A percentile compares a stretch with the other conserved stretches of the same genome.
These are phyloP conservation scores for Drosophila villosipedis DNA, from an alignment of 2,888 invertebrate species.

Conservation along the genomic window DNA sequence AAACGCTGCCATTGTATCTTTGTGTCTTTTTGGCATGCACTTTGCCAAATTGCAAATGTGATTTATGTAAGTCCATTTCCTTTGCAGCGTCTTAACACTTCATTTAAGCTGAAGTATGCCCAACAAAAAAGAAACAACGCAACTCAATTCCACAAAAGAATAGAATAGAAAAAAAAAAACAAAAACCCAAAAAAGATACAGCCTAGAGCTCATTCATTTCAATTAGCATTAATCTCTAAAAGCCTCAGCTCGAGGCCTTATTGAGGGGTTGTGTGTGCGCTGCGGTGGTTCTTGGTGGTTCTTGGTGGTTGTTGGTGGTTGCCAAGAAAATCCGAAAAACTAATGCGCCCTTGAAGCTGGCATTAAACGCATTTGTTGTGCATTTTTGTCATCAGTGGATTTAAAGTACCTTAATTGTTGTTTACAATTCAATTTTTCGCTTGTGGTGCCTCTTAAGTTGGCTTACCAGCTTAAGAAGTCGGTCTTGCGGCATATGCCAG, in stretches of 20 bases:
- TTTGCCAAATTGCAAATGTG: conserved; percentile 79
- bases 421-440: conserved; percentile 63
- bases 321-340: conserved; percentile 40
- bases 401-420: conserved; percentile 66
- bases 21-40: conserved; percentile 58
- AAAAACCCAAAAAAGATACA: conserved; percentile 2
- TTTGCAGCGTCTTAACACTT: conserved; percentile 70
- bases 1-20: conserved; percentile 43
- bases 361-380: conserved; percentile 55
- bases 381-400: conserved; percentile 42
- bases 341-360: conserved; percentile 42
- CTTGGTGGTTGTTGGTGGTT: conserved; percentile 32
- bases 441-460: conserved; percentile 16
- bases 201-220: conserved; percentile 54
- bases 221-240: conserved; percentile 66
- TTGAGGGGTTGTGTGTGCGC: neutral
- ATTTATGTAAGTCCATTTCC: conserved; percentile 64
- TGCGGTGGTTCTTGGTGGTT: too few relatives aligned
- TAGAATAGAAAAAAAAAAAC: neutral
- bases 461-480: conserved; percentile 44
- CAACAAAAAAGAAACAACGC: conserved; percentile 9
- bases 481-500: conserved; percentile 26
- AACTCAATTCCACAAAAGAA: conserved; percentile 24
- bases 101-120: conserved; percentile 67
- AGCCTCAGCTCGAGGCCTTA: conserved; percentile 5